Base-by-base conservation (phyloP, 1,140 invertebrate species). In the Hycleus phaleratus region DNA sequence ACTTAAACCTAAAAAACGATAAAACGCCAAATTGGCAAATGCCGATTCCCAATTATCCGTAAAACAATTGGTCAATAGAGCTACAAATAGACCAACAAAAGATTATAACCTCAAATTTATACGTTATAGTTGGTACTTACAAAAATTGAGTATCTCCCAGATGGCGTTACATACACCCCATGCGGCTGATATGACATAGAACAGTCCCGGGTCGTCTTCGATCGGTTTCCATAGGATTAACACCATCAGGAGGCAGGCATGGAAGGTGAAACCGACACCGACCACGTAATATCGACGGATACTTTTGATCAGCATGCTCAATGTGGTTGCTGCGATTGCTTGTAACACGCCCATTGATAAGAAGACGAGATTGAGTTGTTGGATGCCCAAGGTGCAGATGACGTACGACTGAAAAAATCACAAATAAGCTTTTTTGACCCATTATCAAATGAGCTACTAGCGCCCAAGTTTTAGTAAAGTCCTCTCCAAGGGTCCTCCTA, bases 151-250 rank as follows among this genome's bases (percentile, higher is more conserved):
- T 26, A 83, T 83, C 63, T 87, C 85, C 85, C 85, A 87, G 32
- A 86, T 80, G 7, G 84, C 82, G 45, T 85, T 84, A 65, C 85
- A 86, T 6, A 86, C 84, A n/a, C 85, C 85, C 85, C 85, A 87
- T 1, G 83, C 82, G 0, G 85, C 84, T 2, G 84, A 82, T 55
- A 85, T 85, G 4, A 86, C 83, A 11, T 85, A 84, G 18, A 86
- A 84, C 24, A 87, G 70, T 6, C 84, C 79, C 61, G 83, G 69
- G 72, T 86, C 78, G 65, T 81, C 74, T 52, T 82, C 70, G 39
- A 83, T 71, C 43, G 80, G 84, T 71, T 83, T 73, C 83, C 83
- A 86, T 12, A 82, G 69, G 9, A 84, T 71, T 50, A 86, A 71
- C 2, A 85, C 84, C 60, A 87, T 74, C 32, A 87, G 62, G 3